Evolutionary conservation across 2,797 vertebrate species (phyloP), one percentile per base, ranked within the genome.

Genomic region (Pantherophis vulpinus): DNA sequence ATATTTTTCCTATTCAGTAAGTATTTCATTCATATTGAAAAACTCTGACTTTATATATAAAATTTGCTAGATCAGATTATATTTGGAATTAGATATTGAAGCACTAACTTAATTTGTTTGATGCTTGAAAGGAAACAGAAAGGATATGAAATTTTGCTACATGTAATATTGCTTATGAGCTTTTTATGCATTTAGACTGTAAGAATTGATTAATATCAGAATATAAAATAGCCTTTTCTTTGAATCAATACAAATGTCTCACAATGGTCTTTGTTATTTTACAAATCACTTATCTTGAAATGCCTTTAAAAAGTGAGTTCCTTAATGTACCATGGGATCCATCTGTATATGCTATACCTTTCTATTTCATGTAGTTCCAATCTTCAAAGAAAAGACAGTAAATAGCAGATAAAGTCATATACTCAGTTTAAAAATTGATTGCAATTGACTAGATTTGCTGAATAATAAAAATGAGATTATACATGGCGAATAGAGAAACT

Each of bases 31-130:
- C 94, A 92, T 88, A 94, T 94, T 94, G 88, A 91, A 95, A 96
- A 96, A 58, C 90, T 96, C 95, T 94, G 95, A 96, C 96, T 95
- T 96, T 96, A 93, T 95, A 96, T 92, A 90, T 92, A 97, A 97
- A 97, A 95, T 87, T 95, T 83, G 91, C 87, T 86, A 91, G 90
- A 59, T 37, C 90, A 92, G 55, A n/a, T 96, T 94, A 95, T 89
- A 91, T 94, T 93, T 96, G 63, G 93, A 96, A 94, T 95, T 95
- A 94, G 94, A 95, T n/a, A 93, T 89, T 95, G 90, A 63, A 60
- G 23, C n/a, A 91, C 60, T 95, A 91, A 97, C 95, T 96, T 96
- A 96, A 96, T 93, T 93, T 94, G 89, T 55, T 92, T 96, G 90
- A 94, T 91, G 91, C 92, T 18, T 88, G 0, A 94, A 42, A 10